Evolutionary conservation across 2,888 invertebrate genomes (phyloP), one percentile per base, ranked within the genome.

Genomic region (Mycalesis mineus): DNA sequence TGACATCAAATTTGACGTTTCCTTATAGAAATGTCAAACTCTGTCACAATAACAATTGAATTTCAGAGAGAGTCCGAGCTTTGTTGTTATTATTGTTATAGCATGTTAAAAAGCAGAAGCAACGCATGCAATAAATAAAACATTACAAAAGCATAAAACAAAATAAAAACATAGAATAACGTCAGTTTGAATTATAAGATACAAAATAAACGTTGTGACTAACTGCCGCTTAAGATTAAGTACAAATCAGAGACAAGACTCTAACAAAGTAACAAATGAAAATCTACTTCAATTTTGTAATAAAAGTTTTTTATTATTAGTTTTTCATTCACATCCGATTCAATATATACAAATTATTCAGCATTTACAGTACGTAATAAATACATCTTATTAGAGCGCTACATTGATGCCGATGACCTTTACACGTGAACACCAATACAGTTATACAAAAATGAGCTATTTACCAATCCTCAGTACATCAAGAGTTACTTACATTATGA

Each of bases 321-420:
- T 61, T 75, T 42, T 79, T 74, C 80, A 77, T 87, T 87, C 86
- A 88, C 86, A 88, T 84, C 78, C 77, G 73, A 74, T 84, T 87
- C 88, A 82, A 86, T 89, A 89, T 89, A 89, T 89, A 89, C 88
- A 89, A 83, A 88, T 88, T 82, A 85, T 75, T 80, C 75, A 85
- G 84, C 85, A 88, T 88, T 86, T 88, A 88, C 87, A 86, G 55
- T 58, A 42, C 1, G 74, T 77, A 75, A 78, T 81, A 80, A 78
- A 79, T 83, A 87, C 79, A 84, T 66, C 77, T 80, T 73, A 79
- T 73, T 77, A 70, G 69, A 70, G 71, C 67, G 70, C 82, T 82
- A 81, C 75, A 36, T 76, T 77, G 75, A 74, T 66, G 73, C 75
- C 73, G 73, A 69, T 78, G 77, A 75, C 73, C 76, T 75, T 77